Evolutionary conservation across 2,797 vertebrate genomes (phyloP).

Genomic region (Sebastes variabilis): DNA sequence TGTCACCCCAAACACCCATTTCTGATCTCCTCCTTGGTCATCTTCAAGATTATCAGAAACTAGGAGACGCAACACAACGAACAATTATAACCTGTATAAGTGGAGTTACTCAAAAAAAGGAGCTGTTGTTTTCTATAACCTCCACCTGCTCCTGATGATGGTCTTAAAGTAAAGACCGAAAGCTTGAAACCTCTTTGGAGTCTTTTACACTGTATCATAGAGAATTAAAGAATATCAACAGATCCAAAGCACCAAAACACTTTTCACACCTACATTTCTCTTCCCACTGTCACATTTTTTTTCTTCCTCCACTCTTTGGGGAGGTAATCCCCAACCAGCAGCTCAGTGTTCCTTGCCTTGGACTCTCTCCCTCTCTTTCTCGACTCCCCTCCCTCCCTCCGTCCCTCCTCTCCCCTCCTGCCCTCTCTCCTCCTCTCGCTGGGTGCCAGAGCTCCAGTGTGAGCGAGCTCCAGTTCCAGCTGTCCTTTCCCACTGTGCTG

Average conservation of each 20-base stretch:
- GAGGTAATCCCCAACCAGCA: constrained; percentile 53
- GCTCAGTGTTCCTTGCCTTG: constrained; percentile 20
- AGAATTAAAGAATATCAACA: not conserved
- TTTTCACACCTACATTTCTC: not conserved
- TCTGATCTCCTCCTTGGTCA: not conserved
- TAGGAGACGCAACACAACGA: not conserved
- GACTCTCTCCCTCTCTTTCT: not conserved
- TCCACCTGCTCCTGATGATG: too few relatives aligned
- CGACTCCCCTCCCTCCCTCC: constrained; percentile 2
- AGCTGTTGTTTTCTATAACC: too few relatives aligned
- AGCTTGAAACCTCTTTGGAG: not conserved
- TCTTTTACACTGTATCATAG: not conserved
- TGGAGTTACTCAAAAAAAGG: not conserved
- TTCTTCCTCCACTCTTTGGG: not conserved
- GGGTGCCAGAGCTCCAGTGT: constrained; percentile 47
- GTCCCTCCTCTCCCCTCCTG: not conserved
- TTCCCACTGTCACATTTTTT: not conserved
- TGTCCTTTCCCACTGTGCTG: constrained; percentile 49
- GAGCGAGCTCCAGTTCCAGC: constrained; percentile 52
- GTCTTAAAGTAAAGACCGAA: not conserved
- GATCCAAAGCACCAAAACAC: not conserved
- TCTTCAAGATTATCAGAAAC: not conserved
- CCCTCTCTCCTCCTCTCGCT: constrained; percentile 19
- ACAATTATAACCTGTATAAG: not conserved
- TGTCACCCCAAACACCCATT: not conserved